Base-by-base conservation (phyloP, 64 coral and sea anemone species). In the Stichodactyla helianthus region DNA sequence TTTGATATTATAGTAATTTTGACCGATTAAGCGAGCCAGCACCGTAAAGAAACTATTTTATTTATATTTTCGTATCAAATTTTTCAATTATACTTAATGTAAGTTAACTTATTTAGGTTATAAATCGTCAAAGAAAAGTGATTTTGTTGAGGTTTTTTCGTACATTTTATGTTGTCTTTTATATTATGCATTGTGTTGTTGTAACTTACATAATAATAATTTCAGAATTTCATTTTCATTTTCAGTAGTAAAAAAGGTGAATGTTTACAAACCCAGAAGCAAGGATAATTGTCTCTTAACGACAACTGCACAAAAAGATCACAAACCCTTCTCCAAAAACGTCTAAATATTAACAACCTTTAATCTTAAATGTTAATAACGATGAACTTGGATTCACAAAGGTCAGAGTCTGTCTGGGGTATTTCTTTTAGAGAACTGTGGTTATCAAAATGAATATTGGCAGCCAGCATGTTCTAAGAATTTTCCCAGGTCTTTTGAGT, bases 401-500 rank as follows among this genome's bases (percentile, higher is more conserved):
- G 78, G 51, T 52, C 78, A 81, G 78, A 81, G 16, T 52, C 8
- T 52, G 78, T 81, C 35, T 81, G 35, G 78, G 78, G 7, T 19
- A 19, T 19, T 22, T 81, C 17, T 4, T 19, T 53, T 81, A 6
- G 53, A 52, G 78, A 81, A 53, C 12, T 81, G 6, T 51, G 78
- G 35, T 51, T 52, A 12, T 51, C 78, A 84, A 51, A 84, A 84
- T 84, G 83, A 84, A 84, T 84, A 84, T 84, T 87, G 90, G 86
- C 18, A 82, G 85, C 10, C 79, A 84, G 31, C 86, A 92, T 92
- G 88, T 92, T 55, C 58, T 95, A 62, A 86, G 95, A 65, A 87
- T 98, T 78, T 98, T 98, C 71, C 92, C 95, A 52, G 95, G 95
- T 67, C 93, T 94, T 5, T 87, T 94, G 25, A 81, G 91, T 22